Percentiles rank a stretch among this genome's conserved stretches.
phyloP scores from a whole-genome alignment of 2,113 vertebrate species.

The Pollimyrus isidori region DNA sequence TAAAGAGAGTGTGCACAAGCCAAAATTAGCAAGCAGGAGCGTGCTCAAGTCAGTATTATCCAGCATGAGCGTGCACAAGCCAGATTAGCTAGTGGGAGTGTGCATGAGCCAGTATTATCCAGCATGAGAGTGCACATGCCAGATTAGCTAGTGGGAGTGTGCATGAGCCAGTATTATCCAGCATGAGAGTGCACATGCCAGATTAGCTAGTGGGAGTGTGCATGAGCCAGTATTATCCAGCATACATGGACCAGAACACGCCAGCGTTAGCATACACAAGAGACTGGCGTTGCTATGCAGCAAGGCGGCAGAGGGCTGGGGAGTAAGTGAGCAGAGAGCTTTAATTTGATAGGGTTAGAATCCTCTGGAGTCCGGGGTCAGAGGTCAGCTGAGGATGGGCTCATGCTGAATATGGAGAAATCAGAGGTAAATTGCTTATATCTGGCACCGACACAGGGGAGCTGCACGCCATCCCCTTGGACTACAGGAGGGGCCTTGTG shows the following conservation, averaged over 20 bases:
- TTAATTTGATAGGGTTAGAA: slow-evolving; percentile 99
- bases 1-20: not conserved
- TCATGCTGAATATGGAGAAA: slow-evolving; percentile 99
- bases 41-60: not conserved
- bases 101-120: not conserved
- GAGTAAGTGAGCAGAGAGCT: slow-evolving; percentile 99
- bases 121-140: not conserved
- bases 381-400: slow-evolving; percentile 88
- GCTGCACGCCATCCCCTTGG: slow-evolving; percentile 84
- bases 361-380: slow-evolving; percentile 96
- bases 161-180: not conserved
- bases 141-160: not conserved
- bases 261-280: not conserved
- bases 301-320: slow-evolving; percentile 89
- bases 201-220: not conserved
- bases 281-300: slow-evolving; percentile 89
- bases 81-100: not conserved
- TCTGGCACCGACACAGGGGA: slow-evolving; percentile 88
- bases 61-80: not conserved
- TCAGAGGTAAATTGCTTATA: slow-evolving; percentile 99
- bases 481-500: slow-evolving; percentile 73
- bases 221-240: not conserved
- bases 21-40: not conserved
- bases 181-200: too few species aligned
- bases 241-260: not conserved